Percentiles rank a stretch among this genome's conserved stretches.
Evolutionary conservation across 2,113 vertebrate genomes (phyloP).

Genomic region (Platysteira castanea): DNA sequence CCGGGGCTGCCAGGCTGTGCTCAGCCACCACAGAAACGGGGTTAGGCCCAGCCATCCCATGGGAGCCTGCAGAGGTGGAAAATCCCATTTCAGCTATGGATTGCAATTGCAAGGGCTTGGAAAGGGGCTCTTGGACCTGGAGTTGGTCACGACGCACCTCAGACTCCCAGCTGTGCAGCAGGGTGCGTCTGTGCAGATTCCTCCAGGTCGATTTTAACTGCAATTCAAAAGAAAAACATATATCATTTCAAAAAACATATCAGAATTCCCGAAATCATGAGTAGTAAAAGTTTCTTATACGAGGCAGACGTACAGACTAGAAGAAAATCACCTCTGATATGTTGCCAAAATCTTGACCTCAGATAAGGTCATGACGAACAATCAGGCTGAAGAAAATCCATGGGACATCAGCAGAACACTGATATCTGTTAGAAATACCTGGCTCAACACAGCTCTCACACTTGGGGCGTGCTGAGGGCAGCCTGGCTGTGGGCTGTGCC

Average conservation of each 20-base stretch:
- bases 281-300: background rate
- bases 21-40: background rate
- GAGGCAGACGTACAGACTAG: background rate
- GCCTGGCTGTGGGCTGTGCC: background rate
- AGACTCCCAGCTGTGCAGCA: background rate
- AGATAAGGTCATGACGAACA: background rate
- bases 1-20: background rate
- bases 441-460: fast-evolving
- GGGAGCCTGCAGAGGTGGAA: background rate
- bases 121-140: background rate
- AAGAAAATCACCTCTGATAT: background rate
- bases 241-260: fast-evolving
- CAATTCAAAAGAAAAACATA: background rate
- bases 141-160: fast-evolving
- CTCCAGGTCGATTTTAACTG: background rate
- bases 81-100: background rate
- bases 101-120: fast-evolving
- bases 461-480: background rate
- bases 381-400: background rate
- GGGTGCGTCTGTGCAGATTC: background rate
- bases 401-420: too few species aligned
- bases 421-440: background rate
- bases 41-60: background rate
- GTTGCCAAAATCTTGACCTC: background rate
- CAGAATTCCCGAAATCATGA: background rate